A percentile compares a stretch with the other conserved stretches of the same genome.
These are phyloP conservation scores for Nycteola revayana DNA, from an alignment of 2,888 invertebrate genomes.

Conservation along the genomic window DNA sequence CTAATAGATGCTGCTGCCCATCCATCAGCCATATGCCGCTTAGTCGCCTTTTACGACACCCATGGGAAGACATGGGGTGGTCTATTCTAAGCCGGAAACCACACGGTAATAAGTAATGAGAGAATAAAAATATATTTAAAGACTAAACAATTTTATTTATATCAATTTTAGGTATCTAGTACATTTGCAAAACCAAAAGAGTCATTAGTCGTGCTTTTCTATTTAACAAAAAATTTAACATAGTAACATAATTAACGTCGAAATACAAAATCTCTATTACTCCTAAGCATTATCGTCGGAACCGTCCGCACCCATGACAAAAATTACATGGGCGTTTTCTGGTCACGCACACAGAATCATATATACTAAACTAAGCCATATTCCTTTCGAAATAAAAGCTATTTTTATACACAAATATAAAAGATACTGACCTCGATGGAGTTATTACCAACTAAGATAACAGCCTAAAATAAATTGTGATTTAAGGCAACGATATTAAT, in stretches of 20 bases:
- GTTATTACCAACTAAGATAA: slow-evolving; percentile 52
- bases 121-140: no score
- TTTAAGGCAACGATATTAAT: slow-evolving; percentile 44
- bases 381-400: slow-evolving; percentile 40
- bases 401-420: slow-evolving; percentile 40
- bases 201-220: no score
- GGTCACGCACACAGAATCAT: slow-evolving; percentile 55
- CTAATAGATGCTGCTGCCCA: no score
- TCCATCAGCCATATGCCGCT: no score
- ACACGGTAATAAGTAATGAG: no score
- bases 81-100: no score
- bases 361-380: slow-evolving; percentile 40
- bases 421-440: slow-evolving; percentile 42
- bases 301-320: slow-evolving; percentile 54
- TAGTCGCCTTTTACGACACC: no score
- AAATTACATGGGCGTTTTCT: slow-evolving; percentile 64
- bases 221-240: no score
- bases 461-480: slow-evolving; percentile 52
- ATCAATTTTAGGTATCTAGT: no score
- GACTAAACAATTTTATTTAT: no score
- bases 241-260: slow-evolving; percentile 17
- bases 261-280: slow-evolving; percentile 34
- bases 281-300: slow-evolving; percentile 33
- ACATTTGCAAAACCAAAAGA: no score
- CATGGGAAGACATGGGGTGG: no score